phyloP scores from a whole-genome alignment of 2,797 vertebrate genomes.

The Rhynchotus rufescens region DNA sequence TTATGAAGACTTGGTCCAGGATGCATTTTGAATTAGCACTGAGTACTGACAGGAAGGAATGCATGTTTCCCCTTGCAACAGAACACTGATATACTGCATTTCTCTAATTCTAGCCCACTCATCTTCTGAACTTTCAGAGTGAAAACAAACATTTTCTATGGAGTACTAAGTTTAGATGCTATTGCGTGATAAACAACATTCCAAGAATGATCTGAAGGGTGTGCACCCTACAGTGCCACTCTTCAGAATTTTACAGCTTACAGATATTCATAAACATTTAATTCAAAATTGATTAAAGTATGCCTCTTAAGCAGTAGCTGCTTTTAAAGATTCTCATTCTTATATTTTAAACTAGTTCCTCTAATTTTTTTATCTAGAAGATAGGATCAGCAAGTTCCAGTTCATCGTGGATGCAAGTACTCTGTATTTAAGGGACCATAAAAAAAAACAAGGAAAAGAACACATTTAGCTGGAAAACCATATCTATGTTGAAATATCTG shows the following conservation, averaged over 20 bases:
- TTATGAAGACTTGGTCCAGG: neutral
- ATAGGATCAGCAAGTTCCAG: neutral
- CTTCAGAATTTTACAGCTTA: neutral
- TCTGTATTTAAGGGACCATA: neutral
- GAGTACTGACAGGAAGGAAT: neutral
- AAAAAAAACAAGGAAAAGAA: neutral
- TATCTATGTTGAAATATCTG: neutral
- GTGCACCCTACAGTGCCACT: neutral
- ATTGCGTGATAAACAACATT: conserved; percentile 65
- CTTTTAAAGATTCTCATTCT: neutral
- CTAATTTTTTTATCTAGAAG: neutral
- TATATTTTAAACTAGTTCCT: neutral
- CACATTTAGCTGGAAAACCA: neutral
- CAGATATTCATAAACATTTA: neutral
- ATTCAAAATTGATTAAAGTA: neutral
- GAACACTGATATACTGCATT: neutral
- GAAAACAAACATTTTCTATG: conserved; percentile 35
- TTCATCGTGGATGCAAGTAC: neutral
- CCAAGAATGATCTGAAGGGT: conserved; percentile 60
- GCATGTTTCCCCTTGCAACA: neutral
- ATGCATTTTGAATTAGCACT: neutral
- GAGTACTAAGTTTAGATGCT: conserved; percentile 48
- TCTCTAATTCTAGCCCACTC: neutral
- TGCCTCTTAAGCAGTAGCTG: neutral
- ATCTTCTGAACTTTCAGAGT: conserved; percentile 53